phyloP scores from a whole-genome alignment of 2,888 invertebrate genomes.

The Digitonthophagus gazella region DNA sequence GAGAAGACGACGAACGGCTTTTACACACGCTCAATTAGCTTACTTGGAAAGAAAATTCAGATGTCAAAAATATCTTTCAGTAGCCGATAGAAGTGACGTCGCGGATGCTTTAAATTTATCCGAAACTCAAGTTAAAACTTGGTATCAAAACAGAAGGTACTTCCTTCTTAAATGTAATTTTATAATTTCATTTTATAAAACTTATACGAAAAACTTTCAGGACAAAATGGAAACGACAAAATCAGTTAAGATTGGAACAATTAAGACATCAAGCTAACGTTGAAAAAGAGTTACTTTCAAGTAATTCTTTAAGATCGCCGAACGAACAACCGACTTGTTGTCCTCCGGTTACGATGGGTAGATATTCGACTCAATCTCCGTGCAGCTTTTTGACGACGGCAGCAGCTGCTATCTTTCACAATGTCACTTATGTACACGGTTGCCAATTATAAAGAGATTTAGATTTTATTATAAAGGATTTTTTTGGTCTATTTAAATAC shows the following conservation, averaged over 20 bases:
- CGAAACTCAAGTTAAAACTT: slow-evolving; percentile 94
- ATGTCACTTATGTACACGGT: slow-evolving; percentile 71
- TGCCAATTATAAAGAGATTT: slow-evolving; percentile 68
- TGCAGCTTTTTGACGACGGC: slow-evolving; percentile 69
- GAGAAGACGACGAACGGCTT: slow-evolving; percentile 82
- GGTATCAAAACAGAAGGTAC: slow-evolving; percentile 79
- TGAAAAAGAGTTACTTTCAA: slow-evolving; percentile 63
- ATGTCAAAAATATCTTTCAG: slow-evolving; percentile 90
- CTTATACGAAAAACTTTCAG: slow-evolving; percentile 49
- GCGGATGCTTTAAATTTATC: slow-evolving; percentile 86
- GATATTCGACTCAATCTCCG: slow-evolving; percentile 48
- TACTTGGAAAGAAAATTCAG: slow-evolving; percentile 90
- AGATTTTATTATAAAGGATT: no score
- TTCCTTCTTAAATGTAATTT: no score
- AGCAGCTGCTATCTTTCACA: slow-evolving; percentile 70
- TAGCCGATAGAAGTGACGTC: slow-evolving; percentile 89
- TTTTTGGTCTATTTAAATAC: no score
- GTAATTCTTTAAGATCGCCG: slow-evolving; percentile 39
- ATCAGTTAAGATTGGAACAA: slow-evolving; percentile 82
- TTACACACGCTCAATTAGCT: slow-evolving; percentile 91
- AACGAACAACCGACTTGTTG: slow-evolving; percentile 47
- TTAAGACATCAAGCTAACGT: slow-evolving; percentile 79
- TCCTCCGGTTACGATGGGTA: slow-evolving; percentile 36
- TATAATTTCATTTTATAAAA: not conserved
- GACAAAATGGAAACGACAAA: slow-evolving; percentile 88